These are phyloP conservation scores for Caenorhabditis remanei DNA, from an alignment of 1,140 invertebrate genomes.

Conservation along the genomic window DNA sequence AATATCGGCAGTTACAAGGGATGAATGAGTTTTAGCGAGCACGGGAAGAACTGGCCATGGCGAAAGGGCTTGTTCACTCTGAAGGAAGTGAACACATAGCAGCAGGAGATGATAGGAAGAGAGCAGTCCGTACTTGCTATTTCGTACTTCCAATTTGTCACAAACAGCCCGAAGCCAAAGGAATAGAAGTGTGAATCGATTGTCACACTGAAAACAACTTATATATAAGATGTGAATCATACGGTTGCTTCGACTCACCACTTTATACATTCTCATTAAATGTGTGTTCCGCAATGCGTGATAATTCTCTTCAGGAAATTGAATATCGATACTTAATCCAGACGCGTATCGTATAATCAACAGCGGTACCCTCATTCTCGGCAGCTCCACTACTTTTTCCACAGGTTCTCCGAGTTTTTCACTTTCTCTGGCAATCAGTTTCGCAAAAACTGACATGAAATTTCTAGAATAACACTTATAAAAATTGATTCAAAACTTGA, in stretches of 20 bases:
- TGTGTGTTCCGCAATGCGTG: slow-evolving; percentile 60
- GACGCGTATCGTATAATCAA: slow-evolving; percentile 10
- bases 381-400: slow-evolving; percentile 44
- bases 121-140: slow-evolving; percentile 60
- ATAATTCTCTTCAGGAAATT: slow-evolving; percentile 58
- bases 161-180: slow-evolving; percentile 57
- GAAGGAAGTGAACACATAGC: slow-evolving; percentile 60
- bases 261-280: slow-evolving; percentile 57
- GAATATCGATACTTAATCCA: slow-evolving; percentile 58
- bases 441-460: slow-evolving; percentile 49
- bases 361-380: slow-evolving; percentile 48
- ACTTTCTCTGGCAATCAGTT: slow-evolving; percentile 35
- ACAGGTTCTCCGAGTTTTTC: slow-evolving; percentile 20
- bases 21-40: slow-evolving; percentile 51
- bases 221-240: neutral
- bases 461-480: neutral
- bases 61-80: slow-evolving; percentile 59
- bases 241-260: slow-evolving; percentile 26
- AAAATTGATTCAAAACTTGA: neutral
- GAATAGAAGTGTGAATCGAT: slow-evolving; percentile 55
- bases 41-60: slow-evolving; percentile 62
- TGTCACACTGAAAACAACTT: slow-evolving; percentile 54
- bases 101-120: slow-evolving; percentile 63
- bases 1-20: slow-evolving; percentile 10
- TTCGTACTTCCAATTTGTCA: slow-evolving; percentile 50